Base-by-base conservation (phyloP, 2,797 vertebrate species). In the Zalophus californianus region DNA sequence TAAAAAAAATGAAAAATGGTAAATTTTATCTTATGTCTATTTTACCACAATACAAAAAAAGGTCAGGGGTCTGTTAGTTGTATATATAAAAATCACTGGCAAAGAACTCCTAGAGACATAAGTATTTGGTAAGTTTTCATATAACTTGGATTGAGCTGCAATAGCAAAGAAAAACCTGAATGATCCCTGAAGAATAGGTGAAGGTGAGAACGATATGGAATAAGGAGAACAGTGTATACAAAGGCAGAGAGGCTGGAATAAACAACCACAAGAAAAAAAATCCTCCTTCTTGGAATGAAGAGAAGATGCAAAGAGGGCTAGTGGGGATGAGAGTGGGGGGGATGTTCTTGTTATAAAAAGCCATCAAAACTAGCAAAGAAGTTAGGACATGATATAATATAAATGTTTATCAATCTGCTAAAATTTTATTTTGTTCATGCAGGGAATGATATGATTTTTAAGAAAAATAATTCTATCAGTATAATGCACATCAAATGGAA, bases 391-490 rank as follows among this genome's bases (percentile, higher is more conserved):
- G 20, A 75, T 44, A 66, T 20, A 83, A 72, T 73, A 50, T 52
- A 64, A 54, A 86, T 70, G 80, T 66, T 89, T 64, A 35, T 78
- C 41, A 68, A 48, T 16, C 35, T 52, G 12, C 12, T 25, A 32
- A 82, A 90, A 56, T 78, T 29, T 78, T 58, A 12, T 93, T 54
- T 73, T 90, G 9, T 3, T 93, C 38, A 60, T 80, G 18, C 82
- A 2, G 11, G 13, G 11, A 95, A n/a, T 35, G 1, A 91, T 70
- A 25, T 25, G 29, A 78, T 75, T 84, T 79, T 93, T 64, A 95
- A 72, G 91, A n/a, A 85, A 95, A 90, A 85, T 80, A 80, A 84
- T 29, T 38, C 82, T 75, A 79, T 32, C 13, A 56, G 64, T 18
- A 90, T 21, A 56, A 52, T 29, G 15, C n/a, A 66, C 20, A 86